These are phyloP conservation scores for Echinometra lucunter DNA, from an alignment of 53 echinoderm and acorn worm species.

Conservation along the genomic window DNA sequence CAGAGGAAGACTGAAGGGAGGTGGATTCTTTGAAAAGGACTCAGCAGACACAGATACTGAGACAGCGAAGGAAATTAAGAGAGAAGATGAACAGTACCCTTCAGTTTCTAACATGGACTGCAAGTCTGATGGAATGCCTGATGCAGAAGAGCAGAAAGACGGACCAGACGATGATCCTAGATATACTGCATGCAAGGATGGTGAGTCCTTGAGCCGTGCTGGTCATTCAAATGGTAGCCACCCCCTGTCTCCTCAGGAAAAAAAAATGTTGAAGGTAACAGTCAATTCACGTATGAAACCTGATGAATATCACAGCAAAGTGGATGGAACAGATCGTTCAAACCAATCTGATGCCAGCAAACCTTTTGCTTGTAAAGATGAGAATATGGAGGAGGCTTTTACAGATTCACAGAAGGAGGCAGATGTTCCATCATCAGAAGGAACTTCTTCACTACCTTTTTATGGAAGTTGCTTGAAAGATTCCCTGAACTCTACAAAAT, in stretches of 20 bases:
- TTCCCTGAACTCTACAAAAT: not conserved
- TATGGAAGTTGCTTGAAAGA: not conserved
- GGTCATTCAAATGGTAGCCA: not conserved
- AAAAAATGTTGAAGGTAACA: not conserved
- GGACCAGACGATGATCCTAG: not conserved
- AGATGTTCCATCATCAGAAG: constrained; percentile 9
- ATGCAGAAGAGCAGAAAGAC: not conserved
- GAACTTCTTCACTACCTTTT: not conserved
- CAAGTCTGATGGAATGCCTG: constrained; percentile 12
- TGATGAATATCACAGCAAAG: not conserved
- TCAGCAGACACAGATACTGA: not conserved
- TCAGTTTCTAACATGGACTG: constrained; percentile 36
- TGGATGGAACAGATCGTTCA: not conserved
- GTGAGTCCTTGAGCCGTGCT: not conserved
- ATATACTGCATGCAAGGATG: not conserved
- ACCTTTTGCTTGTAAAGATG: not conserved
- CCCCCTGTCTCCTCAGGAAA: not conserved
- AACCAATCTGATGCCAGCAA: not conserved
- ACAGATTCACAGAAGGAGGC: not conserved
- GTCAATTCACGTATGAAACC: not conserved
- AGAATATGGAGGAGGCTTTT: not conserved
- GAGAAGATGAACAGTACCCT: not conserved
- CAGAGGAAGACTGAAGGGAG: not conserved
- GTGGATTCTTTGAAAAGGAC: constrained; percentile 12
- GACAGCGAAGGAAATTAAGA: constrained; percentile 14